Percentiles rank a stretch among this genome's conserved stretches.
Evolutionary conservation across 2,113 vertebrate species (phyloP).

Genomic region (Entelurus aequoreus): DNA sequence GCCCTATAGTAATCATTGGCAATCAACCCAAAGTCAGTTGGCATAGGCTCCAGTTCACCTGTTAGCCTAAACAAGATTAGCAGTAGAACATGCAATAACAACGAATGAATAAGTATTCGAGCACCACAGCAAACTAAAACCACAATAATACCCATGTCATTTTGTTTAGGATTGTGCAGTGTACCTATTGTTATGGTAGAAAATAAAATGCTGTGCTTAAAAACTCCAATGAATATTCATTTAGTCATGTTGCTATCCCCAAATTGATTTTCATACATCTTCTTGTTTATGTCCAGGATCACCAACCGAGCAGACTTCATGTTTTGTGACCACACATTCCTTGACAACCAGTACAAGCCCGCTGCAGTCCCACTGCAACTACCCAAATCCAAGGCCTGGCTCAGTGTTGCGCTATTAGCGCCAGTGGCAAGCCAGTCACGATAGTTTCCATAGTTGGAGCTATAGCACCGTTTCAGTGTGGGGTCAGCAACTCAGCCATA

Average conservation of each 20-base stretch:
- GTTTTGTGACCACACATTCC: constrained; percentile 52
- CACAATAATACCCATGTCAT: too few species aligned
- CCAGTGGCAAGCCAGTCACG: constrained; percentile 58
- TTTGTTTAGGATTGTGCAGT: too few species aligned
- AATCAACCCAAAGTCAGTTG: too few species aligned
- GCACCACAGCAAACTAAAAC: too few species aligned
- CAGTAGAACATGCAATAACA: too few species aligned
- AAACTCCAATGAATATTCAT: neutral
- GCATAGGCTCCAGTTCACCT: too few species aligned
- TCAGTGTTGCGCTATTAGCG: constrained; percentile 55
- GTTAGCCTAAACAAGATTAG: too few species aligned
- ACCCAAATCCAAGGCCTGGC: constrained; percentile 48
- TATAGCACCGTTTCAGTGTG: constrained; percentile 60
- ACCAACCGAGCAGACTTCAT: constrained; percentile 12
- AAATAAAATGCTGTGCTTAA: too few species aligned
- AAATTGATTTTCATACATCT: constrained; percentile 10
- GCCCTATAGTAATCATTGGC: too few species aligned
- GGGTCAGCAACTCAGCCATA: constrained; percentile 72
- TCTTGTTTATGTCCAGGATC: constrained; percentile 22
- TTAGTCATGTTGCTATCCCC: neutral
- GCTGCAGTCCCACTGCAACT: constrained; percentile 28
- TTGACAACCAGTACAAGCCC: constrained; percentile 44
- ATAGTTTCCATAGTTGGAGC: constrained; percentile 60
- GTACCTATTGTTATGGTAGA: too few species aligned
- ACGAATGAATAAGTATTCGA: too few species aligned